A percentile compares a stretch with the other conserved stretches of the same genome.
Evolutionary conservation across 92 coral and sea anemone species (phyloP).

Genomic region (Palythoa caribaeorum): DNA sequence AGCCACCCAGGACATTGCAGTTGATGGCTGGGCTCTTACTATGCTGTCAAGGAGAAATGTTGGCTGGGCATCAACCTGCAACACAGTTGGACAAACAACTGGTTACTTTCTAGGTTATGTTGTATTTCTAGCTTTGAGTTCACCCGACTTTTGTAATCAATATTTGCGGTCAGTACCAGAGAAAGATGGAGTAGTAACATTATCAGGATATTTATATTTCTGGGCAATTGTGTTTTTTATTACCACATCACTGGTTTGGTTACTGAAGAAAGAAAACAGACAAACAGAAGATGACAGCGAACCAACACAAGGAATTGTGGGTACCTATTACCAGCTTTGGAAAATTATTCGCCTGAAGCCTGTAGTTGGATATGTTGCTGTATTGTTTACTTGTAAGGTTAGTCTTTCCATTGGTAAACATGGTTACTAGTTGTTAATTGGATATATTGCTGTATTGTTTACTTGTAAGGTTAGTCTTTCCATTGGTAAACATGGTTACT

Average conservation of each 20-base stretch:
- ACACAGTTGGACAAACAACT: slow-evolving; percentile 96
- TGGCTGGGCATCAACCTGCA: slow-evolving; percentile 98
- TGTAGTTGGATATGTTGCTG: slow-evolving; percentile 70
- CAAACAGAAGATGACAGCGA: slow-evolving; percentile 73
- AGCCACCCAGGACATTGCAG: slow-evolving; percentile 98
- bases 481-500: no score
- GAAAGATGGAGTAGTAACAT: slow-evolving; percentile 75
- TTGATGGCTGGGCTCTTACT: slow-evolving; percentile 99
- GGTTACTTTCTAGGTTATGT: slow-evolving; percentile 97
- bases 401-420: background rate
- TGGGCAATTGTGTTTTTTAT: slow-evolving; percentile 93
- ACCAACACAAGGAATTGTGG: slow-evolving; percentile 76
- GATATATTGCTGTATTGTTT: background rate
- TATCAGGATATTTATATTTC: slow-evolving; percentile 85
- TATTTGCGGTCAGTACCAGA: slow-evolving; percentile 77
- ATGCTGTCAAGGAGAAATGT: slow-evolving; percentile 95
- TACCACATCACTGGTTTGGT: slow-evolving; percentile 88
- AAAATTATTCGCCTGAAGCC: slow-evolving; percentile 84
- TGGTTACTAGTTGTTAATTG: no score
- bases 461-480: slow-evolving; percentile 78
- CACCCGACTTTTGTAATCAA: slow-evolving; percentile 90
- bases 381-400: slow-evolving; percentile 93
- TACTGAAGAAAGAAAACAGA: slow-evolving; percentile 86
- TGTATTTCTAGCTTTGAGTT: slow-evolving; percentile 93
- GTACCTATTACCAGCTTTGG: slow-evolving; percentile 83